phyloP scores from a whole-genome alignment of 2,888 invertebrate genomes.

The Epinotia ramella region DNA sequence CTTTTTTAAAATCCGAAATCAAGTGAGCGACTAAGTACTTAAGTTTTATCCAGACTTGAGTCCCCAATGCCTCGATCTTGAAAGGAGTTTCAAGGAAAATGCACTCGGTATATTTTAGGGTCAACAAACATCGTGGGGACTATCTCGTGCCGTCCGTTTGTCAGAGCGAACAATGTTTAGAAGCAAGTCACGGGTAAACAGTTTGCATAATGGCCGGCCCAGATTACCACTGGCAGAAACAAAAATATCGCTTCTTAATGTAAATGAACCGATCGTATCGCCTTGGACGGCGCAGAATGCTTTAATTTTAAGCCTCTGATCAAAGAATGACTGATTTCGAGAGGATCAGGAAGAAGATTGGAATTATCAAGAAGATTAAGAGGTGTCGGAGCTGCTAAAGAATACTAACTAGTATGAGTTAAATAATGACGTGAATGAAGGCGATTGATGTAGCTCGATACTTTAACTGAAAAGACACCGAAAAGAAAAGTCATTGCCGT shows the following conservation, averaged over 20 bases:
- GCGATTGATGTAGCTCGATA: background rate
- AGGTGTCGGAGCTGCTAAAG: background rate
- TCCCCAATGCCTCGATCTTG: too few species aligned
- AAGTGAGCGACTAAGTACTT: too few species aligned
- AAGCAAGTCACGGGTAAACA: slow-evolving; percentile 44
- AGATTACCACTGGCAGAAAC: slow-evolving; percentile 43
- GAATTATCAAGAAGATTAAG: slow-evolving; percentile 3
- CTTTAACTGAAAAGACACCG: background rate
- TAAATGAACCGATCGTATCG: slow-evolving; percentile 44
- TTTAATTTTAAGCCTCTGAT: slow-evolving; percentile 35
- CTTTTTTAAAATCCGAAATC: too few species aligned
- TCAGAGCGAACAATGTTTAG: slow-evolving; percentile 36
- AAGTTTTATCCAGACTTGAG: too few species aligned
- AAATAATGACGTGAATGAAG: background rate
- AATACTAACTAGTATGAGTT: background rate
- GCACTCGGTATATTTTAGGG: too few species aligned
- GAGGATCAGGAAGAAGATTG: background rate
- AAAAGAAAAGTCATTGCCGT: background rate
- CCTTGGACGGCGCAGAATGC: slow-evolving; percentile 10
- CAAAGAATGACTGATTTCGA: background rate
- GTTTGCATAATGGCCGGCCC: slow-evolving; percentile 45
- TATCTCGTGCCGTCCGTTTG: too few species aligned
- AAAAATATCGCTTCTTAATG: slow-evolving; percentile 47
- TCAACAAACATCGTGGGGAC: too few species aligned
- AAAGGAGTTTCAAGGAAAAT: too few species aligned